Conservation (phyloP, 2,888 invertebrate species). For the Desoria tigrina region DNA sequence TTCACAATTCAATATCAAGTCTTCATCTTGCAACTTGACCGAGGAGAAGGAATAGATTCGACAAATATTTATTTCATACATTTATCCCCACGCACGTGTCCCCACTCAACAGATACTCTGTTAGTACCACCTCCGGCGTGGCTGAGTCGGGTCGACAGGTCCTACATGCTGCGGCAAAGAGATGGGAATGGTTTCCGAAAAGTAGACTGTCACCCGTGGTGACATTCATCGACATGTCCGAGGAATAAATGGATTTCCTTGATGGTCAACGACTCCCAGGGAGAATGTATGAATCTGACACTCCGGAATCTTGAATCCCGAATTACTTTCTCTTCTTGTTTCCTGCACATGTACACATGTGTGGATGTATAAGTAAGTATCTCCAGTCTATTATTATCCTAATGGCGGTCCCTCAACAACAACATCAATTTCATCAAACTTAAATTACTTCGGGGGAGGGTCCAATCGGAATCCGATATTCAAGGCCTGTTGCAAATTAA, state of each 20-base stretch:
- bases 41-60: neutral
- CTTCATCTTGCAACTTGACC: neutral
- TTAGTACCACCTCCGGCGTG: neutral
- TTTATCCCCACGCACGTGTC: neutral
- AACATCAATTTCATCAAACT: too few species aligned
- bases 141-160: conserved; percentile 4
- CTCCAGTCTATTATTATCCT: too few species aligned
- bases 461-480: too few species aligned
- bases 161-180: neutral
- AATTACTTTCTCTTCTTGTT: too few species aligned
- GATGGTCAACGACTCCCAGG: conserved; percentile 1
- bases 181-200: neutral
- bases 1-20: conserved; percentile 19
- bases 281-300: too few species aligned
- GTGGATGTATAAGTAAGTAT: too few species aligned
- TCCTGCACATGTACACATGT: too few species aligned
- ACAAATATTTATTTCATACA: conserved; percentile 1
- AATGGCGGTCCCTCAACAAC: too few species aligned
- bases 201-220: conserved; percentile 12
- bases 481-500: too few species aligned
- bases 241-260: conserved; percentile 6
- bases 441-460: too few species aligned
- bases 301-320: too few species aligned
- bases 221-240: conserved; percentile 12
- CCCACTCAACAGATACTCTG: too few species aligned